These are phyloP conservation scores for Thunnus maccoyii DNA, from an alignment of 2,113 vertebrate species.

Conservation along the genomic window DNA sequence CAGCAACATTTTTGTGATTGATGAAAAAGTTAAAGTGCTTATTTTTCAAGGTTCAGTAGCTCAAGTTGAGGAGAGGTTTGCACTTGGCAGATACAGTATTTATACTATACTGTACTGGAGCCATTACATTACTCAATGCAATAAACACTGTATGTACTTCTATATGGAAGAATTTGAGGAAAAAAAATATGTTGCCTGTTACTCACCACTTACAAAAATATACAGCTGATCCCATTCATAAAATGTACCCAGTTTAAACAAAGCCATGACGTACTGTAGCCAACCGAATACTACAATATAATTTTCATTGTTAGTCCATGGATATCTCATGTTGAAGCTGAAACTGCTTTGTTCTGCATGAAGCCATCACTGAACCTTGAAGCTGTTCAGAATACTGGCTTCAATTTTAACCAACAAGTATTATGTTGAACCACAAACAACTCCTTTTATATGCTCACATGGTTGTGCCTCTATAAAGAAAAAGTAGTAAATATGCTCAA, in stretches of 20 bases:
- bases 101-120: neutral
- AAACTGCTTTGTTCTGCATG: neutral
- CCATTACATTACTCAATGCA: neutral
- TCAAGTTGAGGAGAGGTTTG: too few species aligned
- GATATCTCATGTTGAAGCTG: neutral
- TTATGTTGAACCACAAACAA: conserved; percentile 21
- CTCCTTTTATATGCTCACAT: conserved; percentile 39
- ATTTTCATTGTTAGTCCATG: neutral
- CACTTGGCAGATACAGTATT: neutral
- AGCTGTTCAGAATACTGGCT: conserved; percentile 17
- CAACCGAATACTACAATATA: too few species aligned
- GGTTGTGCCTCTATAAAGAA: conserved; percentile 33
- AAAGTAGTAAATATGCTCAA: conserved; percentile 40
- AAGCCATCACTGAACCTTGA: conserved; percentile 16
- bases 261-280: neutral
- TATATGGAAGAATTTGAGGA: neutral
- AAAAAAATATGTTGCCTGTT: conserved; percentile 1
- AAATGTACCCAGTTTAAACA: neutral
- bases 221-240: neutral
- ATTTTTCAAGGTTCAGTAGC: neutral
- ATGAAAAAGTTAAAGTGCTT: neutral
- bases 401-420: conserved; percentile 7
- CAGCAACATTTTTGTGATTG: neutral
- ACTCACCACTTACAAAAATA: neutral
- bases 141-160: neutral